Evolutionary conservation across 2,113 vertebrate genomes (phyloP), one percentile per base, ranked within the genome.

Genomic region (Ondatra zibethicus): DNA sequence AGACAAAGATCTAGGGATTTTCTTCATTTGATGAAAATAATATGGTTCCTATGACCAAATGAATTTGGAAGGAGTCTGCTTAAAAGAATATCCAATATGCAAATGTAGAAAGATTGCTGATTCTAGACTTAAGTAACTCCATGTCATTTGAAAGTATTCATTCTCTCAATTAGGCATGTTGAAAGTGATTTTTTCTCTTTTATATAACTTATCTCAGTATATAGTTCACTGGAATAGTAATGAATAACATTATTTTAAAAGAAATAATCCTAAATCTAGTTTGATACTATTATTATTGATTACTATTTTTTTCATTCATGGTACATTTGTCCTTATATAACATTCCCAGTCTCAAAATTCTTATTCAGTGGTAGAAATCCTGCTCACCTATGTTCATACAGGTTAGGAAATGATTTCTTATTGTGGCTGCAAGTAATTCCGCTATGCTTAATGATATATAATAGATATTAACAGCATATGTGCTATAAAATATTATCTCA

Each of bases 301-400:
- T 85, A 93, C 39, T 72, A 45, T 63, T 91, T 29, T 73, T 94
- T 88, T 90, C 47, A 92, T 29, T 94, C 39, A 63, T 11, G 29
- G 68, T 66, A 61, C 70, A 45, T 68, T 81, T 88, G 7, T 47
- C 45, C 50, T 70, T 66, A 89, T 45, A 85, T 88, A 21, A 80
- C 21, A 87, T 92, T 4, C 29, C 89, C 39, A 61, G 36, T 66
- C 95, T 96, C 61, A 77, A 52, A 95, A 92, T 42, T 92, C 31
- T 68, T 93, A 45, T 9, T 92, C 5, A 91, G 1, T 68, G 21
- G 5, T 87, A 86, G 12, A 58, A 39, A 76, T 13, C 31, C 14
- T 13, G 3, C 33, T 27, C 61, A 23, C 3, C 7, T 52, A 19
- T 3, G 73, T 96, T 94, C 12, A 31, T 70, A 66, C 45, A 10